Conservation (phyloP, 2,797 vertebrate species). For the Cirrhinus mrigala region DNA sequence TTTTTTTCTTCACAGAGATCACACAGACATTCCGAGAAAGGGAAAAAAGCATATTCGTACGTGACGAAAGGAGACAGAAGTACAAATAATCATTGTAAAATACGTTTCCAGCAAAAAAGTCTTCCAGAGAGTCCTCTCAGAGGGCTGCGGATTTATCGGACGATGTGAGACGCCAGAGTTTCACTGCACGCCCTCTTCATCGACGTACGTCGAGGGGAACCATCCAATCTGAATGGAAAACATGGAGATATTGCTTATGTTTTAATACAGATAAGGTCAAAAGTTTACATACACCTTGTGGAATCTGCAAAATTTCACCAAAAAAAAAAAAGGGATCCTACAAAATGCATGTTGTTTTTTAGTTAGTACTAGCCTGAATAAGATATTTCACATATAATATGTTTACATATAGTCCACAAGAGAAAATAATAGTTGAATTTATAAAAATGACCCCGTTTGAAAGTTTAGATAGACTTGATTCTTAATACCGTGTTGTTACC, state of each 20-base stretch:
- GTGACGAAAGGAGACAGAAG: slow-evolving; percentile 65
- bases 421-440: no score
- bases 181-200: slow-evolving; percentile 92
- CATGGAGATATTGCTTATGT: neutral
- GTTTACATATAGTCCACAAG: no score
- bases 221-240: slow-evolving; percentile 89
- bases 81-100: slow-evolving; percentile 70
- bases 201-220: slow-evolving; percentile 98
- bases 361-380: no score
- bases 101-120: slow-evolving; percentile 67
- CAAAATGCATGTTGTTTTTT: no score
- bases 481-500: no score
- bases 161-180: slow-evolving; percentile 53
- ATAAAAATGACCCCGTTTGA: no score
- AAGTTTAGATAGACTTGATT: no score
- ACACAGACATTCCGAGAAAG: slow-evolving; percentile 65
- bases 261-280: neutral
- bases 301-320: no score
- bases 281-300: no score
- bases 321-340: no score
- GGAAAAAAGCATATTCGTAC: slow-evolving; percentile 73
- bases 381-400: no score
- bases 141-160: slow-evolving; percentile 67
- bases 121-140: slow-evolving; percentile 68
- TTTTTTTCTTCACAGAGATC: slow-evolving; percentile 64